These are phyloP conservation scores for Brachyistius frenatus DNA, from an alignment of 2,113 vertebrate genomes.

Conservation along the genomic window DNA sequence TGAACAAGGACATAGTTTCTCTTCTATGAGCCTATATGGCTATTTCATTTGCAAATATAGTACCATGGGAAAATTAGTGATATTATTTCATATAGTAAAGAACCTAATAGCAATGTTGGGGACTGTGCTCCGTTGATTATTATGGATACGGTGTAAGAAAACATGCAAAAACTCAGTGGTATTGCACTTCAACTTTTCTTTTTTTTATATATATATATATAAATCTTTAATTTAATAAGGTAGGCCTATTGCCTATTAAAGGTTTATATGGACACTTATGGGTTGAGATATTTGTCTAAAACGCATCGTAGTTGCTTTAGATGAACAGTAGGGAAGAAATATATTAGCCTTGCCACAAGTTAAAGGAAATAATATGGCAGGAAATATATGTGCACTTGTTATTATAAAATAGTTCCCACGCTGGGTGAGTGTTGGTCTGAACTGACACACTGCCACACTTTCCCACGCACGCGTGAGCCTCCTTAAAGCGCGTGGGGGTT, in stretches of 20 bases:
- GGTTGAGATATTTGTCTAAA: neutral
- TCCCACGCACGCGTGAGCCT: conserved; percentile 80
- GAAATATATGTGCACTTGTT: conserved; percentile 18
- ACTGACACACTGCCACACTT: conserved; percentile 86
- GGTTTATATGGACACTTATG: too few relatives aligned
- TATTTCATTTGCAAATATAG: neutral
- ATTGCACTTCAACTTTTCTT: too few relatives aligned
- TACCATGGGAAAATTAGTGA: neutral
- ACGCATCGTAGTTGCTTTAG: neutral
- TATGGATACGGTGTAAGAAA: too few relatives aligned
- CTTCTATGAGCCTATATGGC: neutral
- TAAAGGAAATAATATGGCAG: neutral
- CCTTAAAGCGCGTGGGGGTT: conserved; percentile 72
- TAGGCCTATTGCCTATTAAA: too few relatives aligned
- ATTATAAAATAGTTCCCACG: conserved; percentile 73
- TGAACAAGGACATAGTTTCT: conserved; percentile 1
- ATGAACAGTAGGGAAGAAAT: neutral
- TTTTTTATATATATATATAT: too few relatives aligned
- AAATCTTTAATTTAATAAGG: too few relatives aligned
- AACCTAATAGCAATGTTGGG: too few relatives aligned
- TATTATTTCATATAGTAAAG: too few relatives aligned
- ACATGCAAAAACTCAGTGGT: too few relatives aligned
- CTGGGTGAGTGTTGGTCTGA: conserved; percentile 39
- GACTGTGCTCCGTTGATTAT: too few relatives aligned
- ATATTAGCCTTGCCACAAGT: too few relatives aligned